Conservation (phyloP, 2,797 vertebrate species). For the Champsocephalus esox region DNA sequence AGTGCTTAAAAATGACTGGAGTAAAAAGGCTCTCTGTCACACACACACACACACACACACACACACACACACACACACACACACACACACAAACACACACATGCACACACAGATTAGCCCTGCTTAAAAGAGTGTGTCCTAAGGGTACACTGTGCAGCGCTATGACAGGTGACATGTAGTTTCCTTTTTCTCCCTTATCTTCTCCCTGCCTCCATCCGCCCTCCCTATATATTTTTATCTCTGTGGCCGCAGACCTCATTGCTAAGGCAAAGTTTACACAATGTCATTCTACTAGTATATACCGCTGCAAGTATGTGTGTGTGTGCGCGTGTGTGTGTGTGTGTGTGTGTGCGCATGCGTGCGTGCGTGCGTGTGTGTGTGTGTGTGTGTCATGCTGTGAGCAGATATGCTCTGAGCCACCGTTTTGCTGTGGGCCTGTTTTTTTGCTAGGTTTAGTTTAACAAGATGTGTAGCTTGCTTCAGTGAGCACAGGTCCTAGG, state of each 20-base stretch:
- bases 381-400: constrained; percentile 36
- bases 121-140: constrained; percentile 68
- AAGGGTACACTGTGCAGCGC: constrained; percentile 47
- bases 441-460: constrained; percentile 37
- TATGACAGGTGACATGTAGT: constrained; percentile 68
- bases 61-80: background rate
- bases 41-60: constrained; percentile 28
- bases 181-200: constrained; percentile 41
- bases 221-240: constrained; percentile 50
- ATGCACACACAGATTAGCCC: constrained; percentile 44
- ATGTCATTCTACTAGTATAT: constrained; percentile 23
- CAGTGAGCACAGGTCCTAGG: constrained; percentile 43
- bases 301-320: background rate
- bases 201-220: constrained; percentile 20
- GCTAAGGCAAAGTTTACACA: constrained; percentile 31
- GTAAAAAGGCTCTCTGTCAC: constrained; percentile 74
- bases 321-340: constrained; percentile 8
- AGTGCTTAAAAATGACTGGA: constrained; percentile 82
- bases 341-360: constrained; percentile 14
- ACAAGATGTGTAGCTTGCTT: constrained; percentile 47
- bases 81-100: constrained; percentile 15
- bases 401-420: constrained; percentile 31
- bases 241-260: constrained; percentile 40
- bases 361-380: constrained; percentile 18
- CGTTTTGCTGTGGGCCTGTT: constrained; percentile 38